These are phyloP conservation scores for Apis laboriosa DNA, from an alignment of 1,140 invertebrate species.

Conservation along the genomic window DNA sequence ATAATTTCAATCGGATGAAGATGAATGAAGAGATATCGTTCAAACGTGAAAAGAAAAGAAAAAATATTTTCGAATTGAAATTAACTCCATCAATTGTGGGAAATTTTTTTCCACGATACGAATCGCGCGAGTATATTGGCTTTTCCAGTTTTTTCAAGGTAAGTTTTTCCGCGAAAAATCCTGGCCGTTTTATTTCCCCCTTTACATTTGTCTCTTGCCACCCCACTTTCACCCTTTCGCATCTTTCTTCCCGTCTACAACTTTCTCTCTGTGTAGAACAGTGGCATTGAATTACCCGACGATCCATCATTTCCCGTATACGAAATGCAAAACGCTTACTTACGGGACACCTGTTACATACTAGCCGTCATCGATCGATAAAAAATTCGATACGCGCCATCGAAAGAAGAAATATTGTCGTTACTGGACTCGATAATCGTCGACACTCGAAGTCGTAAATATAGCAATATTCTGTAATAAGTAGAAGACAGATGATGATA, in stretches of 20 bases:
- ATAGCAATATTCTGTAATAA: neutral
- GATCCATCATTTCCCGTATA: constrained; percentile 38
- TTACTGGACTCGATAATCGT: neutral
- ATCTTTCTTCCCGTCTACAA: neutral
- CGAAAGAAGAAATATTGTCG: neutral
- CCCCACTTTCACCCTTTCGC: neutral
- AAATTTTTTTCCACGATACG: neutral
- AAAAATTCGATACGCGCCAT: constrained; percentile 22
- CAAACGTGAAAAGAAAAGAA: no score
- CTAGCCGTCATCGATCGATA: neutral
- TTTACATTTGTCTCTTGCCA: constrained; percentile 4
- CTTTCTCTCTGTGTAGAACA: constrained; percentile 8
- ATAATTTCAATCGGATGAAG: neutral
- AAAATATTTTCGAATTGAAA: neutral
- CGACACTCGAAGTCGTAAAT: neutral
- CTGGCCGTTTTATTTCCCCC: constrained; percentile 15
- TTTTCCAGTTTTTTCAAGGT: constrained; percentile 17
- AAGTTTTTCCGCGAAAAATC: constrained; percentile 1
- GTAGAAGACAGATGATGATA: neutral
- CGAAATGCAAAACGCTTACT: constrained; percentile 47
- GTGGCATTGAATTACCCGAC: constrained; percentile 33
- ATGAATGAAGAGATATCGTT: no score
- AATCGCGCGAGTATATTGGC: neutral
- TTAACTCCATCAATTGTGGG: constrained; percentile 12
- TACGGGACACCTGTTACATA: constrained; percentile 50